These are phyloP conservation scores for Siniperca scherzeri DNA, from an alignment of 2,797 vertebrate species.

Conservation along the genomic window DNA sequence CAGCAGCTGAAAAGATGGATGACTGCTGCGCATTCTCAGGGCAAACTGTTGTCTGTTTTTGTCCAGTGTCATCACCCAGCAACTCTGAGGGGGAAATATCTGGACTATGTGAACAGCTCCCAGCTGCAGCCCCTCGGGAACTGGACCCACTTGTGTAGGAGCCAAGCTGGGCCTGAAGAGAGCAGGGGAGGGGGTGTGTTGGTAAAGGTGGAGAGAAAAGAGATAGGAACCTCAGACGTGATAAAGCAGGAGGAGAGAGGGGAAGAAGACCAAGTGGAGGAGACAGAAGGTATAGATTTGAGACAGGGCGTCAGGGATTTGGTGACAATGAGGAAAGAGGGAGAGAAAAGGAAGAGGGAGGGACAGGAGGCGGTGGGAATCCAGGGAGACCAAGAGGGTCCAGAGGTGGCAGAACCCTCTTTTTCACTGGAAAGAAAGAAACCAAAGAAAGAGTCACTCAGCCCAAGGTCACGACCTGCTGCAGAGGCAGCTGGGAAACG, in stretches of 20 bases:
- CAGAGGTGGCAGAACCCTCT: conserved; percentile 41
- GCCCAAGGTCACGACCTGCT: conserved; percentile 58
- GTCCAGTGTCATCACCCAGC: conserved; percentile 91
- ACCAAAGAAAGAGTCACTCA: conserved; percentile 58
- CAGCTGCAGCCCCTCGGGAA: conserved; percentile 82
- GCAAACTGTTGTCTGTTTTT: conserved; percentile 91
- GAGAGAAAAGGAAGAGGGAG: conserved; percentile 52
- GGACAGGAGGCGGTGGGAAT: conserved; percentile 54
- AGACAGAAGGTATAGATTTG: conserved; percentile 7
- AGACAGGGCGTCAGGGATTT: not conserved
- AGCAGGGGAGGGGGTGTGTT: conserved; percentile 64
- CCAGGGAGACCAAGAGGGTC: conserved; percentile 76
- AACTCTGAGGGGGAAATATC: conserved; percentile 90
- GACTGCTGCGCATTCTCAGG: conserved; percentile 88
- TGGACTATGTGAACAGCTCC: conserved; percentile 91
- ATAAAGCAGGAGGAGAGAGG: conserved; percentile 23
- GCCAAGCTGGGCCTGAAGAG: conserved; percentile 61
- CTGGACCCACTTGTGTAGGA: conserved; percentile 71
- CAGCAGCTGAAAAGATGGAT: conserved; percentile 92
- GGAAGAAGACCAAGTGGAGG: conserved; percentile 35
- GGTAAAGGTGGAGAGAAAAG: conserved; percentile 51
- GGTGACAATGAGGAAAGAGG: conserved; percentile 29
- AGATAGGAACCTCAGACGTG: conserved; percentile 25
- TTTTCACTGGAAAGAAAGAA: conserved; percentile 62
- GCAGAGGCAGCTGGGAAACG: conserved; percentile 60